Evolutionary conservation across 2,113 vertebrate genomes (phyloP).

Genomic region (Lamprologus ornatipinnis): DNA sequence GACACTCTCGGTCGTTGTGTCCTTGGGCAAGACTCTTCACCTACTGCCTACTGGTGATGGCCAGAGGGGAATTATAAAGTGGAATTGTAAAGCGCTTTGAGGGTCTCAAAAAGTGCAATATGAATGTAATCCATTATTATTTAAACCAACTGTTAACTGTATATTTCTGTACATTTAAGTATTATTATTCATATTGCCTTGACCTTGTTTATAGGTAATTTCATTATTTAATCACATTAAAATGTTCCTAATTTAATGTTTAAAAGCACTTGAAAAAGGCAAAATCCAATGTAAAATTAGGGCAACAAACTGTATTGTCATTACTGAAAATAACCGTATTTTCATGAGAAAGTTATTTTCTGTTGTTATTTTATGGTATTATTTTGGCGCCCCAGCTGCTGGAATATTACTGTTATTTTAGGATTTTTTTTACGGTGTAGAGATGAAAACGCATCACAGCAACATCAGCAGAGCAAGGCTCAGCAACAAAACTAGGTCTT

Average conservation of each 20-base stretch:
- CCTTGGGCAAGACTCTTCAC: neutral
- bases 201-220: neutral
- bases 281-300: neutral
- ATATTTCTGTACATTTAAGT: too few relatives aligned
- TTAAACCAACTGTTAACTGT: too few relatives aligned
- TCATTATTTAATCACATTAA: neutral
- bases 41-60: neutral
- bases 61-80: neutral
- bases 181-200: neutral
- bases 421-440: neutral
- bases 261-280: neutral
- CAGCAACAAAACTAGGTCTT: neutral
- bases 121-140: too few relatives aligned
- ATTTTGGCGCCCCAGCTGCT: neutral
- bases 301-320: neutral
- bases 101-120: accelerated
- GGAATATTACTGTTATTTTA: neutral
- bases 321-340: neutral
- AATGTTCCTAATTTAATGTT: neutral
- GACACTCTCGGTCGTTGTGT: neutral
- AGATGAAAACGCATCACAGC: neutral
- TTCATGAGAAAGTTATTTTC: neutral
- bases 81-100: neutral
- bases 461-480: neutral
- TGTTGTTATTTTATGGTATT: neutral